These are phyloP conservation scores for Ectemnius lituratus DNA, from an alignment of 2,888 invertebrate genomes.

Conservation along the genomic window DNA sequence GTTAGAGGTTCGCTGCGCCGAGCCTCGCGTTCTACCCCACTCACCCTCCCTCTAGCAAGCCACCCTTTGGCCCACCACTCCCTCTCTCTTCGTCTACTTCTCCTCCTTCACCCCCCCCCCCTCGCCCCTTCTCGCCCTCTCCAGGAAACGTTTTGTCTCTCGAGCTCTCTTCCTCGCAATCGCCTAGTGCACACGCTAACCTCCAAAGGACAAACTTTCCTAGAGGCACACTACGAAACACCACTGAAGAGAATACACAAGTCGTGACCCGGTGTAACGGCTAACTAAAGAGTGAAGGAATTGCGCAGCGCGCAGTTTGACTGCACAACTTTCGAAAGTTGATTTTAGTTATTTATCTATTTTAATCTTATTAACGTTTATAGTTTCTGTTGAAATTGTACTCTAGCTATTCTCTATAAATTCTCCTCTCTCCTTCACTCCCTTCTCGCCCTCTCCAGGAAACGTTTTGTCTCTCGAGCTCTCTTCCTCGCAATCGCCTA, in stretches of 20 bases:
- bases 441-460: neutral
- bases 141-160: neutral
- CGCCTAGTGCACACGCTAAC: neutral
- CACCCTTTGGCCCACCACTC: slow-evolving; percentile 4
- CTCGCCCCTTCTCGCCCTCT: neutral
- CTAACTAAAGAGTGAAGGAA: slow-evolving; percentile 38
- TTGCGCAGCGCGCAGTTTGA: slow-evolving; percentile 25
- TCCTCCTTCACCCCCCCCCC: neutral
- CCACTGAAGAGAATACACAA: slow-evolving; percentile 8
- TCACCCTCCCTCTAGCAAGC: too few relatives aligned
- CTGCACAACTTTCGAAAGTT: slow-evolving; percentile 27
- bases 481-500: neutral
- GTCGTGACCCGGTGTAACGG: slow-evolving; percentile 22
- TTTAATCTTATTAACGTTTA: too few relatives aligned
- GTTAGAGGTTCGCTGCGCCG: slow-evolving; percentile 58
- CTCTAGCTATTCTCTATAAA: too few relatives aligned
- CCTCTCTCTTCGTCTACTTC: neutral
- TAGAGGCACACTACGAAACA: too few relatives aligned
- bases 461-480: neutral
- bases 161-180: neutral
- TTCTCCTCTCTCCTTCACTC: neutral
- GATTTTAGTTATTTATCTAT: neutral
- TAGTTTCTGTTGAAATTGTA: too few relatives aligned
- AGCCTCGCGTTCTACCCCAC: slow-evolving; percentile 28
- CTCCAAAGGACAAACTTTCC: neutral